Conservation (phyloP, 2,113 vertebrate genomes). For the Catharus bicknelli region DNA sequence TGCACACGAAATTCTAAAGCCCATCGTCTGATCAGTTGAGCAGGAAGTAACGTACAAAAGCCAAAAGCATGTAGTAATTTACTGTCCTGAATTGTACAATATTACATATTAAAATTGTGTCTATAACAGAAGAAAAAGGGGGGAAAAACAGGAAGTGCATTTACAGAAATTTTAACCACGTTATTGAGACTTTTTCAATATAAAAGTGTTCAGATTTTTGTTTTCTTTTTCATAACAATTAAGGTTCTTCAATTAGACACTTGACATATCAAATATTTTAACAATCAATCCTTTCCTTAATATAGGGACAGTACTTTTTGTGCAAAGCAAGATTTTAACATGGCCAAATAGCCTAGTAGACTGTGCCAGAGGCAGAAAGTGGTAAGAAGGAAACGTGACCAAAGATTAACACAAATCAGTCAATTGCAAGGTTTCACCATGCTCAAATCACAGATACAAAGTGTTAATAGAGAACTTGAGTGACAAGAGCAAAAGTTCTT, state of each 20-base stretch:
- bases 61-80: not conserved
- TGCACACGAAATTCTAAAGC: not conserved
- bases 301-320: not conserved
- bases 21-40: not conserved
- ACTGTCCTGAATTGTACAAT: not conserved
- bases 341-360: not conserved
- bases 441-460: not conserved
- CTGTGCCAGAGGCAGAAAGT: not conserved
- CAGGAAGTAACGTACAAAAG: not conserved
- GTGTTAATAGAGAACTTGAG: not conserved
- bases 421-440: not conserved
- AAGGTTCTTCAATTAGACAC: not conserved
- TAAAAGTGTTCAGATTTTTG: not conserved
- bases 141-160: not conserved
- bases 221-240: not conserved
- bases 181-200: not conserved
- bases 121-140: not conserved
- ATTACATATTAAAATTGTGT: not conserved
- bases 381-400: not conserved
- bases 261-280: not conserved
- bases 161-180: not conserved
- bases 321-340: not conserved
- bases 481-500: not conserved
- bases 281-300: not conserved
- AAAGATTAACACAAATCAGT: not conserved